These are phyloP conservation scores for Philhelius pedissequus DNA, from an alignment of 2,888 invertebrate genomes.

Conservation along the genomic window DNA sequence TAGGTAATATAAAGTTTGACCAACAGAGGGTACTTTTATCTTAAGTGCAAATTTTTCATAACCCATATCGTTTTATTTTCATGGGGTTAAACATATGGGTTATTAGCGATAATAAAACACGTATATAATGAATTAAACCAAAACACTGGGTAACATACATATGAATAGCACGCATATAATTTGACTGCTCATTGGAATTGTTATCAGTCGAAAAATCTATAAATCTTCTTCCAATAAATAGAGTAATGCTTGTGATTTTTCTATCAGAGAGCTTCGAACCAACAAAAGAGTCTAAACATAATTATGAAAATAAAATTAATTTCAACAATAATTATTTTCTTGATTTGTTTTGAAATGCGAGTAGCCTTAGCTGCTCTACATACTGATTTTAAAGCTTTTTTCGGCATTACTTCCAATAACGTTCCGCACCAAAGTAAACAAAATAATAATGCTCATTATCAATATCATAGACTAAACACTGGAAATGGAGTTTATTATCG, in stretches of 20 bases:
- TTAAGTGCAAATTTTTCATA: no score
- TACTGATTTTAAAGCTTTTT: slow-evolving; percentile 23
- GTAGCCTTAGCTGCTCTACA: neutral
- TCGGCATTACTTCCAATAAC: neutral
- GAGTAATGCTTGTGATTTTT: neutral
- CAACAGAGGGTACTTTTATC: no score
- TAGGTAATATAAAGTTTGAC: no score
- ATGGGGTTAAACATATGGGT: no score
- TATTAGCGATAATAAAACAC: no score
- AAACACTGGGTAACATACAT: no score
- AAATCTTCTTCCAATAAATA: slow-evolving; percentile 15
- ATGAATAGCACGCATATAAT: neutral
- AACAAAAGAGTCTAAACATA: neutral
- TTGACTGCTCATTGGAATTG: slow-evolving; percentile 24
- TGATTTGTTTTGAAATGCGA: neutral
- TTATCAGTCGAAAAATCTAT: neutral
- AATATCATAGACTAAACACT: neutral
- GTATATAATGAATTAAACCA: no score
- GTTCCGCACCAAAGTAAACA: neutral
- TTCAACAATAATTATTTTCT: neutral
- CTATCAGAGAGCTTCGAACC: neutral
- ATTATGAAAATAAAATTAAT: neutral
- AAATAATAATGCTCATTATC: neutral
- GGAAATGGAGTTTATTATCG: neutral
- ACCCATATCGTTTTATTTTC: no score